Percentiles rank a stretch among this genome's conserved stretches.
These are phyloP conservation scores for Desoria tigrina DNA, from an alignment of 2,888 invertebrate species.

Conservation along the genomic window DNA sequence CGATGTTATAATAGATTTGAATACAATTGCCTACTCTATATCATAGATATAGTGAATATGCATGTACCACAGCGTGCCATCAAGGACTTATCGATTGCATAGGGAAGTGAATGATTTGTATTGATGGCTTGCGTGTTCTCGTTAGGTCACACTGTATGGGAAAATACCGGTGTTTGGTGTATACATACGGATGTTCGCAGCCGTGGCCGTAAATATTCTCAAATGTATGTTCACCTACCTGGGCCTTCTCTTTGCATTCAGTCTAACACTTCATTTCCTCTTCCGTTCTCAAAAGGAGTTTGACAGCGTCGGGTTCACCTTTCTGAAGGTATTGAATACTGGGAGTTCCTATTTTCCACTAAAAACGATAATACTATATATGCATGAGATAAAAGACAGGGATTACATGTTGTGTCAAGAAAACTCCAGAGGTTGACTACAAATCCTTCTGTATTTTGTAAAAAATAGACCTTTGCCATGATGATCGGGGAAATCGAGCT, in stretches of 20 bases:
- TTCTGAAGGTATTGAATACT: constrained; percentile 51
- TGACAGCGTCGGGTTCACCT: constrained; percentile 54
- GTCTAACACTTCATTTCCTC: constrained; percentile 53
- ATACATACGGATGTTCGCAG: constrained; percentile 53
- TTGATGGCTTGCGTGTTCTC: constrained; percentile 14
- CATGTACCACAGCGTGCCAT: no score
- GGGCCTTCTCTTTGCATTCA: constrained; percentile 54
- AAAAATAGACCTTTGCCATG: constrained; percentile 54
- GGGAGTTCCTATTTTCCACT: no score
- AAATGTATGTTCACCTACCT: constrained; percentile 54
- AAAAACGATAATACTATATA: background rate
- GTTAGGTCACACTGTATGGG: constrained; percentile 53
- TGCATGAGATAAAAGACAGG: no score
- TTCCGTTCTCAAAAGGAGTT: constrained; percentile 54
- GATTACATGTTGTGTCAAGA: no score
- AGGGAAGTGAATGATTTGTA: background rate
- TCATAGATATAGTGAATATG: no score
- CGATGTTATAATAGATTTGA: no score
- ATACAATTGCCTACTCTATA: no score
- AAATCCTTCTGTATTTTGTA: background rate
- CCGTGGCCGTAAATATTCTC: constrained; percentile 53
- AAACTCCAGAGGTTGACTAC: no score
- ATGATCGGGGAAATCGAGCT: constrained; percentile 54
- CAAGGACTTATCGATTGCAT: no score
- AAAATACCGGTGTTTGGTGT: constrained; percentile 54